phyloP scores from a whole-genome alignment of 2,888 invertebrate genomes.

The Drosophila sordidula region DNA sequence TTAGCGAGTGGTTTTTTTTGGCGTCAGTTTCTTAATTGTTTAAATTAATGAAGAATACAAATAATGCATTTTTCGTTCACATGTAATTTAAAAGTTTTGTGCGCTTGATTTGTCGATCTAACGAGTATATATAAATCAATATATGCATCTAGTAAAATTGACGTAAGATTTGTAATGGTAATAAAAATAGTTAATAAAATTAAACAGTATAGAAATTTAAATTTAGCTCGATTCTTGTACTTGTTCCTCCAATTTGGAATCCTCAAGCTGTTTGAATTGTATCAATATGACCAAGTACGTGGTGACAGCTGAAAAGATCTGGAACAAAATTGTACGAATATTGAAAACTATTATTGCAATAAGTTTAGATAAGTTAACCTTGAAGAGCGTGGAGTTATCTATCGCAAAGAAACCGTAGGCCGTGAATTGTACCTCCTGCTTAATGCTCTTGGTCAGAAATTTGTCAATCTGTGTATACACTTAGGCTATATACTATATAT shows the following conservation, averaged over 20 bases:
- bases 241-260: conserved; percentile 77
- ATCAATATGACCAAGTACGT: conserved; percentile 84
- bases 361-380: conserved; percentile 61
- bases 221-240: conserved; percentile 6
- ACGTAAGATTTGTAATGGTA: conserved; percentile 64
- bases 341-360: neutral
- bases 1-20: conserved; percentile 24
- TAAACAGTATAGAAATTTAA: conserved; percentile 22
- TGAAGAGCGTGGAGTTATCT: conserved; percentile 84
- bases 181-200: conserved; percentile 55
- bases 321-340: neutral
- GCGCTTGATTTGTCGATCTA: conserved; percentile 24
- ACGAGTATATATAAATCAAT: conserved; percentile 39
- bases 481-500: neutral
- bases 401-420: conserved; percentile 85
- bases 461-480: conserved; percentile 79
- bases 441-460: conserved; percentile 84
- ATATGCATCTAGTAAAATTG: conserved; percentile 66
- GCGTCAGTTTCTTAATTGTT: conserved; percentile 63
- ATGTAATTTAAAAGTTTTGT: conserved; percentile 25
- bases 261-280: conserved; percentile 84
- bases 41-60: conserved; percentile 12
- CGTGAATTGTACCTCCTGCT: conserved; percentile 83
- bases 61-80: conserved; percentile 32
- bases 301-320: conserved; percentile 85